Evolutionary conservation across 2,113 vertebrate species (phyloP), one percentile per base, ranked within the genome.

Genomic region (Reinhardtius hippoglossoides): DNA sequence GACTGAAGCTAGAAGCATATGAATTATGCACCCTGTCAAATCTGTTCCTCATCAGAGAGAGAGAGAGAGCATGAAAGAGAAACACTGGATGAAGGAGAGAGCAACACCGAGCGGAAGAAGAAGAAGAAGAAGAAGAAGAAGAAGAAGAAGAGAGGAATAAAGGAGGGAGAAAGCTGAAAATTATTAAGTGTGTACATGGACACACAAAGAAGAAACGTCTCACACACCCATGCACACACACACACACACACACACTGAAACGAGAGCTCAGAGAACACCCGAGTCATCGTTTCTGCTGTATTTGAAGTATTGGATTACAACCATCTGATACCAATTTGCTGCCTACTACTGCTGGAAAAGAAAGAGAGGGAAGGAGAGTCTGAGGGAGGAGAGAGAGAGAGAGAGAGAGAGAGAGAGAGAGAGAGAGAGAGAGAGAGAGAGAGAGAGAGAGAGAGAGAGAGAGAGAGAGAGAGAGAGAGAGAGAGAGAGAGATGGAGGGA

Each of bases 281-380:
- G 85, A 95, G 95, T 97, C 97, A 97, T 97, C 95, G 96, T 97
- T 97, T 97, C 91, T 91, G 81, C 88, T 88, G 85, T 85, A 96
- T 96, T 95, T 96, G 91, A 95, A 96, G 96, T 95, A 96, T 97
- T 96, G 95, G 94, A 96, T 99, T 98, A 96, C 96, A 95, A 96
- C 94, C 96, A 98, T 97, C 96, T 96, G 96, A 98, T 97, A 96
- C 95, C 96, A 95, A 95, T 97, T 97, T 96, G 94, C 96, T 95
- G 96, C 82, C 84, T 88, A 87, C 88, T 88, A 90, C 94, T 92
- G 96, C 94, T 93, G 94, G 94, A 62, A 67, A 24, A 50, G 35
- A 26, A 9, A 57, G 61, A 44, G 5, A 64, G 63, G 74, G 58
- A 65, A 57, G 23, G 58, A 59, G 31, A 27, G 78, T 42, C 24